Evolutionary conservation across 2,113 vertebrate species (phyloP), one percentile per base, ranked within the genome.

Genomic region (Vulpes vulpes): DNA sequence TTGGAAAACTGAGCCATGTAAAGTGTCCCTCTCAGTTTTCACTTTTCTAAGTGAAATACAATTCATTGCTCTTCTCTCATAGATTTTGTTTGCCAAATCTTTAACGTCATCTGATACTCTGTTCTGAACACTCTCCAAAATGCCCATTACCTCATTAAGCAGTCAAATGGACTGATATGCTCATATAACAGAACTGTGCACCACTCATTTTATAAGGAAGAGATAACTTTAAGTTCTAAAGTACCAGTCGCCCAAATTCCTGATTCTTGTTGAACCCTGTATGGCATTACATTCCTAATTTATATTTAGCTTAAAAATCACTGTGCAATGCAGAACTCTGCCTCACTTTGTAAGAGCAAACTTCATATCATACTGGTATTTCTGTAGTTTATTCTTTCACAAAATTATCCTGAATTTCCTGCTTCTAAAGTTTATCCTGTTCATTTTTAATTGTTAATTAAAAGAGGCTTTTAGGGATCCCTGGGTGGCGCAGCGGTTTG

Each of bases 371-470:
- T 43, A 88, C 80, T 95, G 6, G 4, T 80, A 91, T 93, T 94
- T 93, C 71, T 91, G 1, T 74, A 82, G 6, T 95, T 90, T 64
- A 91, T 71, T 89, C 30, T 69, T n/a, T 95, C 57, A 90, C 5
- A 89, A 81, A 97, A 64, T 80, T 86, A 96, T 43, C 35, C 32
- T 91, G n/a, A 83, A 93, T 96, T 80, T 95, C 59, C 57, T 96
- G 60, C 49, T 91, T 73, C 67, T 38, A 49, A 62, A 74, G 43
- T 83, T 96, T 64, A 91, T 71, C 22, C 11, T 91, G 12, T 79
- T 83, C 55, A 79, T 89, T 96, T 97, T n/a, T 49, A 95, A 95
- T 62, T 86, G 53, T 65, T 93, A 94, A 78, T 22, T 88, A 88
- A 92, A 81, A 81, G 57, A 78, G 76, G 35, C 17, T 89, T 96